Evolutionary conservation across 2,797 vertebrate genomes (phyloP), one percentile per base, ranked within the genome.

Genomic region (Centropyge bicolor): DNA sequence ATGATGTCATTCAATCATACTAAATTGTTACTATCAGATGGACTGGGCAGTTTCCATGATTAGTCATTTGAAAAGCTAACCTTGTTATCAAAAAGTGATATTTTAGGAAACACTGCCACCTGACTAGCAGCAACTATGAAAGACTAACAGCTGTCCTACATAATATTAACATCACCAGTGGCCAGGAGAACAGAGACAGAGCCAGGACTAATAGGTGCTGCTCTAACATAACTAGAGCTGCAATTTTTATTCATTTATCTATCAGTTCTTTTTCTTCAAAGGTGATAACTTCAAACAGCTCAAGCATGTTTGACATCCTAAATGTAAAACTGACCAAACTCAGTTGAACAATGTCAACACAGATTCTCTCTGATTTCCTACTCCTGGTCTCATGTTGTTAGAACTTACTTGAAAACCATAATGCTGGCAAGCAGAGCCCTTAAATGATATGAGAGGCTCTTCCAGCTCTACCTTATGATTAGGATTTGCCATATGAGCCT

Each of bases 21-120:
- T 41, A 43, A 79, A 61, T 22, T 70, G 68, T 22, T 62, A 49
- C 59, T 74, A 71, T 78, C 71, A 65, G 54, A 74, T 43, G 24
- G 24, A 48, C 36, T 19, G 10, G n/a, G 27, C 3, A 31, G 36
- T 35, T 27, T 24, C 43, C 24, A 63, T 19, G 36, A 61, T 81
- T 61, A 46, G 52, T 70, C 48, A 41, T 43, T 45, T 69, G 56
- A 82, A 76, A 69, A 41, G 35, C 8, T 3, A 60, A 74, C 41
- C 12, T 55, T 36, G 38, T 62, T 59, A 52, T 54, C 14, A 70
- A 35, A 43, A 49, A 46, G 22, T 24, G 38, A 71, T n/a, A 31
- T 24, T 67, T 46, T 31, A 10, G n/a, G 14, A 43, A 38, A 56
- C 45, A 52, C n/a, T 22, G 13, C 17, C 3, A 3, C 3, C 45